Evolutionary conservation across 2,113 vertebrate genomes (phyloP).

Genomic region (Colius striatus): DNA sequence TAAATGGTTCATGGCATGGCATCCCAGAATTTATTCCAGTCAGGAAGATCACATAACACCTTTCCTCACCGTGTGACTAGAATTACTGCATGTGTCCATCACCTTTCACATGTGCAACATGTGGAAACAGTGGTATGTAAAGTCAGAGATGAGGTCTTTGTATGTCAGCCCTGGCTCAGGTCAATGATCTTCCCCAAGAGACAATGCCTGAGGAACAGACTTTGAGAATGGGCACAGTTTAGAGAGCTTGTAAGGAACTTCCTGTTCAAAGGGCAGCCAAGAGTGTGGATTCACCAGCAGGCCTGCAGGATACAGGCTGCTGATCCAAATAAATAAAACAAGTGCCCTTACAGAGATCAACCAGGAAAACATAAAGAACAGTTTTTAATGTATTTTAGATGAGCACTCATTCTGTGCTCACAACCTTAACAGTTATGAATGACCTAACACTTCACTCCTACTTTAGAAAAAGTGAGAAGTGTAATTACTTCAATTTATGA

Average conservation of each 20-base stretch:
- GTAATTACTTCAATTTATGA: background rate
- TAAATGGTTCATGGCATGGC: background rate
- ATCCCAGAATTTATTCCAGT: background rate
- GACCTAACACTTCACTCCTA: background rate
- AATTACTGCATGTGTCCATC: background rate
- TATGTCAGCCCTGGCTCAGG: background rate
- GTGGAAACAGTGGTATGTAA: background rate
- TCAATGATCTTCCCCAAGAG: background rate
- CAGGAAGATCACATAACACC: background rate
- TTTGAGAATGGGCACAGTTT: fast-evolving
- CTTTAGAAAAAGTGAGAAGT: background rate
- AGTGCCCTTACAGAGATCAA: background rate
- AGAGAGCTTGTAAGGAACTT: background rate
- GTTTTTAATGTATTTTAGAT: background rate
- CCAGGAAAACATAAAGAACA: background rate
- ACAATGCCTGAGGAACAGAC: background rate
- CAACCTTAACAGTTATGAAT: background rate
- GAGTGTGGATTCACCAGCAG: background rate
- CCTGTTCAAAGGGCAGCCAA: background rate
- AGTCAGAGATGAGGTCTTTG: background rate
- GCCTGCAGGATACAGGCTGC: background rate
- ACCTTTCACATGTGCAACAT: background rate
- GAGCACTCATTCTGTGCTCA: background rate
- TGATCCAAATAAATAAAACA: background rate
- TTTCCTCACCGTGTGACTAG: background rate